These are phyloP conservation scores for Emmelina monodactyla DNA, from an alignment of 2,888 invertebrate species.

Conservation along the genomic window DNA sequence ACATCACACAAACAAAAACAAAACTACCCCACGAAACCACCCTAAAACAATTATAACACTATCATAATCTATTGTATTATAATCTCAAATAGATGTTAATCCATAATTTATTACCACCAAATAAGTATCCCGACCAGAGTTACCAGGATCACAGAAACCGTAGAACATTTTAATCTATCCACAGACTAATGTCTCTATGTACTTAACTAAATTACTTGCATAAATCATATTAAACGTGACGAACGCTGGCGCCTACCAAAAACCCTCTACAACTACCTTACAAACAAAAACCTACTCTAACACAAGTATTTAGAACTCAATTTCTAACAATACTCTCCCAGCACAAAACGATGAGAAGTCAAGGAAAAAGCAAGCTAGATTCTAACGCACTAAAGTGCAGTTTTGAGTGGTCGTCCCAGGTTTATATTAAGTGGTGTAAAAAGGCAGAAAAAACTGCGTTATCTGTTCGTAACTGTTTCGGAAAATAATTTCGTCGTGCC, in stretches of 20 bases:
- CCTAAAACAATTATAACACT: not conserved
- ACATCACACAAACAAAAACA: too few relatives aligned
- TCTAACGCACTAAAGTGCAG: conserved; percentile 3
- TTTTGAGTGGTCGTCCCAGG: conserved; percentile 16
- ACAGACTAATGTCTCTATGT: conserved; percentile 54
- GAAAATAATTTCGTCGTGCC: conserved; percentile 26
- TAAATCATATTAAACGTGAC: conserved; percentile 65
- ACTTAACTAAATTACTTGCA: conserved; percentile 64
- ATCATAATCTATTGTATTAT: not conserved
- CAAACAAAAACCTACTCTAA: conserved; percentile 28
- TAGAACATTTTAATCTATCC: conserved; percentile 57
- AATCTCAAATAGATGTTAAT: conserved; percentile 11
- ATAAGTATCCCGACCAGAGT: conserved; percentile 24
- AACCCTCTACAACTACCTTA: conserved; percentile 17
- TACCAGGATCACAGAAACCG: conserved; percentile 28
- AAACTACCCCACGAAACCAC: not conserved
- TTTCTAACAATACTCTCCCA: not conserved
- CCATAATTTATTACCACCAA: conserved; percentile 25
- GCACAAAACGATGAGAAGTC: not conserved
- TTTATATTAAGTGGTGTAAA: conserved; percentile 18
- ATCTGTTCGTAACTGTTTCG: conserved; percentile 29
- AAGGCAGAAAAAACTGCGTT: conserved; percentile 20
- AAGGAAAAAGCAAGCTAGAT: not conserved
- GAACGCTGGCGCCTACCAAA: conserved; percentile 31
- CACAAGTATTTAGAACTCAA: conserved; percentile 16